Percentiles rank a stretch among this genome's conserved stretches.
Evolutionary conservation across 2,888 invertebrate genomes (phyloP).

Genomic region (Andrena praecox): DNA sequence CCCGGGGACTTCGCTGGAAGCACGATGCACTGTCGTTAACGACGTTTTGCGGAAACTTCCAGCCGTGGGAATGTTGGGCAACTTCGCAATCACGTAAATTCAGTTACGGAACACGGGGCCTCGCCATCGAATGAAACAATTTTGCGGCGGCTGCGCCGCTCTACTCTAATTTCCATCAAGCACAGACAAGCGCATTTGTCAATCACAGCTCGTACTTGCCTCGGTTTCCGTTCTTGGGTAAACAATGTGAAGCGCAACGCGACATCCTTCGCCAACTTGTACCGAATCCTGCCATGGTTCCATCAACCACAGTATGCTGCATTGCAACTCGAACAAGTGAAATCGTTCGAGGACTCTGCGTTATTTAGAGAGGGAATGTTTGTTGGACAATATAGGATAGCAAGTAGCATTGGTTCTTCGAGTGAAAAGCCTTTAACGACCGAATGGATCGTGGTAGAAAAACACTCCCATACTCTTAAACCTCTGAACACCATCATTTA

Average conservation of each 20-base stretch:
- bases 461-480: too few species aligned
- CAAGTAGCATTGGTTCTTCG: too few species aligned
- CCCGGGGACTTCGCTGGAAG: slow-evolving; percentile 38
- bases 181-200: slow-evolving; percentile 47
- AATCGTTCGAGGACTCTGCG: not conserved
- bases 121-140: slow-evolving; percentile 40
- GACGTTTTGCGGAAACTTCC: slow-evolving; percentile 60
- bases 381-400: not conserved
- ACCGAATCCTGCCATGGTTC: not conserved
- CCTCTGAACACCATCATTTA: too few species aligned
- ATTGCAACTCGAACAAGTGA: not conserved
- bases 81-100: slow-evolving; percentile 61
- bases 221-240: not conserved
- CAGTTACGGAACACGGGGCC: slow-evolving; percentile 59
- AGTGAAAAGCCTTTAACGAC: too few species aligned
- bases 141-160: slow-evolving; percentile 22
- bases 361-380: not conserved
- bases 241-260: not conserved
- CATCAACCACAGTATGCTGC: not conserved
- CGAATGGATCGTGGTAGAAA: too few species aligned
- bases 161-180: slow-evolving; percentile 46
- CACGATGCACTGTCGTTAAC: slow-evolving; percentile 57
- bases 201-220: slow-evolving; percentile 18
- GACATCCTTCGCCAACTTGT: not conserved
- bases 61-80: slow-evolving; percentile 30